Evolutionary conservation across 2,888 invertebrate genomes (phyloP), one percentile per base, ranked within the genome.

Genomic region (Scaptomyza reducta): DNA sequence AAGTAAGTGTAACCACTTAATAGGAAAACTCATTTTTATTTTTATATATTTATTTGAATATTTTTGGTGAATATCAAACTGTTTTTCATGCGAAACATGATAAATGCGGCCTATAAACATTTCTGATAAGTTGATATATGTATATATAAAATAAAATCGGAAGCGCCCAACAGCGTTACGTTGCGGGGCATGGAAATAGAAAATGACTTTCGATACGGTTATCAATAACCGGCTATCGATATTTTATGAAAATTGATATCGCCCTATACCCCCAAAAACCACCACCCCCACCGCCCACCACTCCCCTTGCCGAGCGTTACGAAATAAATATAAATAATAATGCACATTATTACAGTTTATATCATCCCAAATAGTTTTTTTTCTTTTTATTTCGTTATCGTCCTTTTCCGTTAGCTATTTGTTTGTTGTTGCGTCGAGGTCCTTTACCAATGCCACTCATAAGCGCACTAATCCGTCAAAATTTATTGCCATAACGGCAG

Each of bases 171-270:
- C n/a, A n/a, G n/a, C n/a, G n/a, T n/a, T n/a, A n/a, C n/a, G n/a
- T n/a, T n/a, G n/a, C n/a, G n/a, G n/a, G n/a, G n/a, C 14, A 38
- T 14, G 73, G 55, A 70, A 67, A 79, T 79, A 40, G 74, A 79
- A 77, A 84, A 87, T 84, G 84, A 88, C 88, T 84, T 88, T 84
- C 76, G 84, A 74, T 61, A 84, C 74, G 84, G 88, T 87, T 84
- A 88, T 84, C 84, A 88, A 84, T 84, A 84, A 87, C 72, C 67
- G 74, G 85, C 78, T 78, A 84, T 88, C 81, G 84, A 84, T 88
- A 84, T 88, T 80, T 84, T 84, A 84, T 88, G 87, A 88, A 88
- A 84, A 84, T 74, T 83, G 87, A 88, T 88, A 78, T 14, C 40
- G 22, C 22, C 3, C 1, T 22, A 1, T 22, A 5, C 22, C 22